Conservation (phyloP, 2,113 vertebrate species). For the Lota lota region DNA sequence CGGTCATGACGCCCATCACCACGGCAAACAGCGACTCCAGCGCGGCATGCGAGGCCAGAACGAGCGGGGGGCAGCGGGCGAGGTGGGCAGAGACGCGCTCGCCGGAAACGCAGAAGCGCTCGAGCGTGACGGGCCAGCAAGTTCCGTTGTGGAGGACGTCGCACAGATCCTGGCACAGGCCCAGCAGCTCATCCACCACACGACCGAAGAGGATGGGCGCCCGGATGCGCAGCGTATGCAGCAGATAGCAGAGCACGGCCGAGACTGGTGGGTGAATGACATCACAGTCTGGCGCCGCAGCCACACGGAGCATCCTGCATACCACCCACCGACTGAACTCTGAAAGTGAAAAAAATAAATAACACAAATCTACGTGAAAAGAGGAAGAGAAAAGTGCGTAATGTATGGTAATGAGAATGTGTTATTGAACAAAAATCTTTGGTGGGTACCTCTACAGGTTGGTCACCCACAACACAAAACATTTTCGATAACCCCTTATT, state of each 20-base stretch:
- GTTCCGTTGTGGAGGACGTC: constrained; percentile 60
- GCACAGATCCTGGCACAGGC: constrained; percentile 81
- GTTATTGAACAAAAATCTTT: too few relatives aligned
- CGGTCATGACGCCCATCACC: constrained; percentile 74
- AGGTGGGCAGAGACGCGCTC: constrained; percentile 70
- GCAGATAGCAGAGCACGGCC: constrained; percentile 84
- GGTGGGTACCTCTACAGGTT: too few relatives aligned
- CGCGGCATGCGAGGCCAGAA: constrained; percentile 73
- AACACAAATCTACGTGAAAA: too few relatives aligned
- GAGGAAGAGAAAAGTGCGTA: too few relatives aligned
- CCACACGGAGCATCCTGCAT: constrained; percentile 86
- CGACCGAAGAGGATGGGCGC: constrained; percentile 79
- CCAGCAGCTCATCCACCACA: constrained; percentile 79
- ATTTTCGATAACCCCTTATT: too few relatives aligned
- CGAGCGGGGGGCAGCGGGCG: constrained; percentile 73
- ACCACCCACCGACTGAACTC: constrained; percentile 95
- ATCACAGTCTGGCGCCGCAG: constrained; percentile 83
- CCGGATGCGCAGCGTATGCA: constrained; percentile 86
- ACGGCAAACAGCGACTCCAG: constrained; percentile 80
- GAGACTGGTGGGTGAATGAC: constrained; percentile 79
- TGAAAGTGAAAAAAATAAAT: constrained; percentile 37
- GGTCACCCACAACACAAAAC: too few relatives aligned
- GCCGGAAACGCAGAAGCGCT: constrained; percentile 70
- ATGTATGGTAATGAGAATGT: too few relatives aligned
- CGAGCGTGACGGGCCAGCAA: constrained; percentile 79